Evolutionary conservation across 2,113 vertebrate species (phyloP).

Genomic region (Potamarius usumacintae): DNA sequence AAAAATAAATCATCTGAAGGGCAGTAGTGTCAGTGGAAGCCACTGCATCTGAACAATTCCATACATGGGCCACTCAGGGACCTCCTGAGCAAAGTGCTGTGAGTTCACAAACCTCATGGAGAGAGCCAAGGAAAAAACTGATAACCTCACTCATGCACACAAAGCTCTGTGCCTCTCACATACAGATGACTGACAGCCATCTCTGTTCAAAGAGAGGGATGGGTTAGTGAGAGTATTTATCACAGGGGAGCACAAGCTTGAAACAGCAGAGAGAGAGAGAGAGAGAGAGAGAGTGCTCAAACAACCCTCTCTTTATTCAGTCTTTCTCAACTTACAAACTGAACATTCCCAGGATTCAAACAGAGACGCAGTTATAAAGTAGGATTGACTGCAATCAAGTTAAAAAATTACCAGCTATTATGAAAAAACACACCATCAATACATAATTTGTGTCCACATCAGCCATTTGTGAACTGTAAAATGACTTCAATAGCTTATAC

Average conservation of each 20-base stretch:
- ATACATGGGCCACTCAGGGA: too few species aligned
- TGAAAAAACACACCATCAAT: neutral
- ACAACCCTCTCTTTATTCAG: neutral
- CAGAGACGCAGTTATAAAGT: neutral
- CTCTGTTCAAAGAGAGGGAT: neutral
- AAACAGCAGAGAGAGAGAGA: neutral
- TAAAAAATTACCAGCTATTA: neutral
- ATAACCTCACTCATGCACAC: neutral
- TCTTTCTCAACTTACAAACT: neutral
- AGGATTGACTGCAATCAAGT: neutral
- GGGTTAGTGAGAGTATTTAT: slow-evolving; percentile 10
- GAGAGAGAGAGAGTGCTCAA: neutral
- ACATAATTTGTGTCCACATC: neutral
- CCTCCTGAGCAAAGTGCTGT: neutral
- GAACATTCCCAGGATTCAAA: neutral
- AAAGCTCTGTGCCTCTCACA: slow-evolving; percentile 7
- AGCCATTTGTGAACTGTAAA: neutral
- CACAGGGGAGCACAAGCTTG: neutral
- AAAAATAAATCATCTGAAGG: neutral
- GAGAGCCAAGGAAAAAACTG: neutral
- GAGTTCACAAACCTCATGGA: neutral
- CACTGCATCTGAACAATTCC: neutral
- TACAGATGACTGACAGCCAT: slow-evolving; percentile 4
- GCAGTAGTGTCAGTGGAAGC: neutral
- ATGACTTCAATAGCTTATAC: neutral